phyloP scores from a whole-genome alignment of 2,888 invertebrate species.

The Ornithoptera alexandrae region DNA sequence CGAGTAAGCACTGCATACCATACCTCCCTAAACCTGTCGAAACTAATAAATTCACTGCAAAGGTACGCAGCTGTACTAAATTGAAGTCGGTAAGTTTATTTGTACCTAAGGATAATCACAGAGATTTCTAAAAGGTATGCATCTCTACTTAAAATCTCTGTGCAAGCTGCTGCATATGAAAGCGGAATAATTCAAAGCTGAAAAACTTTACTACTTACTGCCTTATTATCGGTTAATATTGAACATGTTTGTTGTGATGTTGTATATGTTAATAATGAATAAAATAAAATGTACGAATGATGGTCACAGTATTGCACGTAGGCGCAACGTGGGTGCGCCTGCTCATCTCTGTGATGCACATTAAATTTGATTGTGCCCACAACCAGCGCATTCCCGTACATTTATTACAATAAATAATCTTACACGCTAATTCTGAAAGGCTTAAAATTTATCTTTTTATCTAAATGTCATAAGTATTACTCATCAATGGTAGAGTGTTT shows the following conservation, averaged over 20 bases:
- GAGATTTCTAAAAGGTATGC: no score
- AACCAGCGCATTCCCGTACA: slow-evolving; percentile 56
- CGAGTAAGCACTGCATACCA: no score
- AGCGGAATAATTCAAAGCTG: no score
- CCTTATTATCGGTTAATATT: background rate
- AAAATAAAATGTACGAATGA: slow-evolving; percentile 11
- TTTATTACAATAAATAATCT: slow-evolving; percentile 47
- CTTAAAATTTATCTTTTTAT: slow-evolving; percentile 42
- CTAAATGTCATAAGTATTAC: slow-evolving; percentile 17
- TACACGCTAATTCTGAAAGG: slow-evolving; percentile 42
- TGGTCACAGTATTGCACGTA: slow-evolving; percentile 52
- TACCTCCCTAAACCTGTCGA: no score
- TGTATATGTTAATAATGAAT: background rate
- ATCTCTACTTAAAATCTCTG: no score
- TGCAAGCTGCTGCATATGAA: no score
- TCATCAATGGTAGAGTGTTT: background rate
- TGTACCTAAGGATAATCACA: no score
- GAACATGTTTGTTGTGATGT: background rate
- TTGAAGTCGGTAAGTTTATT: no score
- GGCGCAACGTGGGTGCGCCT: slow-evolving; percentile 67
- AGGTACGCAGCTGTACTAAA: no score
- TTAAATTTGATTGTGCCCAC: slow-evolving; percentile 67
- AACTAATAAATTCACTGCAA: no score
- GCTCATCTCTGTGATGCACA: slow-evolving; percentile 63
- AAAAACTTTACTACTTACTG: no score